These are phyloP conservation scores for Zeus faber DNA, from an alignment of 2,113 vertebrate species.

Conservation along the genomic window DNA sequence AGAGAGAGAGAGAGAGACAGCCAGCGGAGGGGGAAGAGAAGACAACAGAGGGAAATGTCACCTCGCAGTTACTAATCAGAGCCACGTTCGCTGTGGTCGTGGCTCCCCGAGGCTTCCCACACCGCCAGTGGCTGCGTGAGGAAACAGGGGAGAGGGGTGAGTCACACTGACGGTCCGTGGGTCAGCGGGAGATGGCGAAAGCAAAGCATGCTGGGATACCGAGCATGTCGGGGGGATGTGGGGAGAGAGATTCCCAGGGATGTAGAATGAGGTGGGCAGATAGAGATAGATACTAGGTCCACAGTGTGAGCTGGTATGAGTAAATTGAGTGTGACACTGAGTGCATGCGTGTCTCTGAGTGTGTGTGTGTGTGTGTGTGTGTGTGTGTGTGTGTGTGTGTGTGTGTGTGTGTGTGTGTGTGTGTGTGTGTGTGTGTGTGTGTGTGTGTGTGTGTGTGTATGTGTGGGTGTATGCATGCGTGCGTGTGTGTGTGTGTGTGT, in stretches of 20 bases:
- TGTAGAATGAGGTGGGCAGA: too few species aligned
- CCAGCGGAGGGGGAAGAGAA: slow-evolving; percentile 5
- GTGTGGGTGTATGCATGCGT: neutral
- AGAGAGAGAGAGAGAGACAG: neutral
- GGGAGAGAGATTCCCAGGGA: too few species aligned
- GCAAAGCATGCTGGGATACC: too few species aligned
- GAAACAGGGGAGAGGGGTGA: neutral
- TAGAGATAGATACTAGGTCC: too few species aligned
- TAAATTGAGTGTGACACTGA: too few species aligned
- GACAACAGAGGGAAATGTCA: slow-evolving; percentile 61
- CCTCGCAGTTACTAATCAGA: slow-evolving; percentile 43
- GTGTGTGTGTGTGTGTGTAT: neutral
- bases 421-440: slow-evolving; percentile 9
- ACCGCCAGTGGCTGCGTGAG: neutral
- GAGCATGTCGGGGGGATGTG: too few species aligned
- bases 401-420: neutral
- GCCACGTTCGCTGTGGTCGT: slow-evolving; percentile 26
- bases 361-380: neutral
- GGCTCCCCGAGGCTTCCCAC: neutral
- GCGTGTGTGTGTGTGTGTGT: neutral
- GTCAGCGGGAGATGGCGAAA: too few species aligned
- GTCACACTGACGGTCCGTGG: neutral
- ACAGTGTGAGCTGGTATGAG: too few species aligned
- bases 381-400: slow-evolving; percentile 1
- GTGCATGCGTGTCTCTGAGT: neutral